These are phyloP conservation scores for Atta colombica DNA, from an alignment of 1,140 invertebrate genomes.

Conservation along the genomic window DNA sequence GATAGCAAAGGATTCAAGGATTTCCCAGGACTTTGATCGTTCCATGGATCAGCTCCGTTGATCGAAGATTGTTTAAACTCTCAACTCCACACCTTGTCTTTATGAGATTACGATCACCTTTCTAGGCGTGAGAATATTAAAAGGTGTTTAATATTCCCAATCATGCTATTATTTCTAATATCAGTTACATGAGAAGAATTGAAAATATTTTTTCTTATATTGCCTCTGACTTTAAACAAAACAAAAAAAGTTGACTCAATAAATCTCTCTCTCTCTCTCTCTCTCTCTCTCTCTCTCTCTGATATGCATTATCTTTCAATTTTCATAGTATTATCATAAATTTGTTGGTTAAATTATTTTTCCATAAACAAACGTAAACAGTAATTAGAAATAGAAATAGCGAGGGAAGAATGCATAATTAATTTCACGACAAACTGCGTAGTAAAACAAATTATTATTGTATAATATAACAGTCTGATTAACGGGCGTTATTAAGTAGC, in stretches of 20 bases:
- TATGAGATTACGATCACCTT: conserved; percentile 31
- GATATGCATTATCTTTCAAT: background rate
- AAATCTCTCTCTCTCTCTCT: background rate
- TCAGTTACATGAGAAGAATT: background rate
- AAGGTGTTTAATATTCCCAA: background rate
- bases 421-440: conserved; percentile 20
- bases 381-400: conserved; percentile 17
- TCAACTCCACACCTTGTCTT: conserved; percentile 40
- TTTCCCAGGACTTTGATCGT: conserved; percentile 62
- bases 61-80: conserved; percentile 64
- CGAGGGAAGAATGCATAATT: conserved; percentile 41
- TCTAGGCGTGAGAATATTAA: conserved; percentile 5
- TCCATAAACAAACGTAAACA: background rate
- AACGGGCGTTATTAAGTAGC: conserved; percentile 55
- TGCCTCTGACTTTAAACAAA: background rate
- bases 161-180: background rate
- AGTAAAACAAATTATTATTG: conserved; percentile 49
- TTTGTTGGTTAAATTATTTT: conserved; percentile 14
- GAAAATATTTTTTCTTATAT: background rate
- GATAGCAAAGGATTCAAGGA: conserved; percentile 69
- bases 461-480: conserved; percentile 50
- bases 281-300: background rate
- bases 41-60: conserved; percentile 38
- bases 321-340: no score
- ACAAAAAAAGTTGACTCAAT: background rate